phyloP scores from a whole-genome alignment of 2,113 vertebrate species.

The Etia nguti region DNA sequence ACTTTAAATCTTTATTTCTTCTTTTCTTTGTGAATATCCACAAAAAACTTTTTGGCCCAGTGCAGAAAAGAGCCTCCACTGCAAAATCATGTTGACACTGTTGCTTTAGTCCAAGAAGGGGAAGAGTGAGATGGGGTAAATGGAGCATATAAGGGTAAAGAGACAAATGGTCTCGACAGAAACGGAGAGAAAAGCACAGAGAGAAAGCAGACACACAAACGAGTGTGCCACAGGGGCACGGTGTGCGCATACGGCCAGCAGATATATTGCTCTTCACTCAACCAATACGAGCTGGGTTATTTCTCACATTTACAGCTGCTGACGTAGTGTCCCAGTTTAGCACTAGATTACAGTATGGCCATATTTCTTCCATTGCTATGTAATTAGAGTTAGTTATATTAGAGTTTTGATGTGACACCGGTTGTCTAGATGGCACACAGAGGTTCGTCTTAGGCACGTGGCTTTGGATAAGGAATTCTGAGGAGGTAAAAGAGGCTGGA shows the following conservation, averaged over 20 bases:
- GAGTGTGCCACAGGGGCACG: background rate
- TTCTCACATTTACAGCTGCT: background rate
- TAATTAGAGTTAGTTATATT: constrained; percentile 35
- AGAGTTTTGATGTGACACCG: constrained; percentile 44
- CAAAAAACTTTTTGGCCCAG: background rate
- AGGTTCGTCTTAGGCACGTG: constrained; percentile 7
- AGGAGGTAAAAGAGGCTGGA: background rate
- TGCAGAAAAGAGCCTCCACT: background rate
- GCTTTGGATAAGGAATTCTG: constrained; percentile 14
- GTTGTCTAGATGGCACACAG: background rate
- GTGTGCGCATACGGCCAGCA: background rate
- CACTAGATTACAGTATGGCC: background rate
- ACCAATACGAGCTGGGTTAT: background rate
- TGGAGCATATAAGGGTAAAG: background rate
- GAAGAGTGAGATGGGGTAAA: background rate
- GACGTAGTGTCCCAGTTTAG: background rate
- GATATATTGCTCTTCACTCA: background rate
- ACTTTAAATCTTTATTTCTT: background rate
- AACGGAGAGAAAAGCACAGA: background rate
- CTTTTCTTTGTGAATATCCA: background rate
- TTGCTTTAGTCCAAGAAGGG: background rate
- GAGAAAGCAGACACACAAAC: background rate
- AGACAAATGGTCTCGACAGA: background rate
- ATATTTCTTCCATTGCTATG: constrained; percentile 16
- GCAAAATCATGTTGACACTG: background rate